These are phyloP conservation scores for Trissolcus brochymenae DNA, from an alignment of 2,888 invertebrate species.

Conservation along the genomic window DNA sequence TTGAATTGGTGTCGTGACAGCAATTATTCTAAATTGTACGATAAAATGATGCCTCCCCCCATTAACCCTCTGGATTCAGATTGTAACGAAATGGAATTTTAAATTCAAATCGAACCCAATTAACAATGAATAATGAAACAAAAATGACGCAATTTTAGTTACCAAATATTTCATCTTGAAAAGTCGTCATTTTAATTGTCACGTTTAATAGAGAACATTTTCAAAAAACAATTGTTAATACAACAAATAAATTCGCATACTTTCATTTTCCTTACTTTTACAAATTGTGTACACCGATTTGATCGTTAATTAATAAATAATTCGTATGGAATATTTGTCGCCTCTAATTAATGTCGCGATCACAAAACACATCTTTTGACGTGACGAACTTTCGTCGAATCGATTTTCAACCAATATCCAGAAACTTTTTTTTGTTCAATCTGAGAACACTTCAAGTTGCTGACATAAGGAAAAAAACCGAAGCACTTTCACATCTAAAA, in stretches of 20 bases:
- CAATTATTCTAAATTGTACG: slow-evolving; percentile 29
- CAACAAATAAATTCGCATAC: too few relatives aligned
- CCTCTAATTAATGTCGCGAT: slow-evolving; percentile 32
- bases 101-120: too few relatives aligned
- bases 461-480: slow-evolving; percentile 40
- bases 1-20: background rate
- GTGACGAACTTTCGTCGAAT: slow-evolving; percentile 36
- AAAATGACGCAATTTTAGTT: too few relatives aligned
- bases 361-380: slow-evolving; percentile 38
- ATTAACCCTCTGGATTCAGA: background rate
- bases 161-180: too few relatives aligned
- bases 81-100: background rate
- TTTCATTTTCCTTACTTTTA: too few relatives aligned
- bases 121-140: too few relatives aligned
- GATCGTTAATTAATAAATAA: too few relatives aligned
- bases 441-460: slow-evolving; percentile 39
- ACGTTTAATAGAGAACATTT: too few relatives aligned
- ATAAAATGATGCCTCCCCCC: background rate
- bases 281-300: too few relatives aligned
- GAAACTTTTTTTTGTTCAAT: slow-evolving; percentile 21
- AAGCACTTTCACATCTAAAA: slow-evolving; percentile 27
- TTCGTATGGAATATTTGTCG: background rate
- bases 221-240: too few relatives aligned
- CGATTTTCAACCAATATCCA: slow-evolving; percentile 47
- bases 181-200: too few relatives aligned